A percentile compares a stretch with the other conserved stretches of the same genome.
Evolutionary conservation across 1,140 invertebrate species (phyloP).

Genomic region (Pseudomyrmex cubaensis): DNA sequence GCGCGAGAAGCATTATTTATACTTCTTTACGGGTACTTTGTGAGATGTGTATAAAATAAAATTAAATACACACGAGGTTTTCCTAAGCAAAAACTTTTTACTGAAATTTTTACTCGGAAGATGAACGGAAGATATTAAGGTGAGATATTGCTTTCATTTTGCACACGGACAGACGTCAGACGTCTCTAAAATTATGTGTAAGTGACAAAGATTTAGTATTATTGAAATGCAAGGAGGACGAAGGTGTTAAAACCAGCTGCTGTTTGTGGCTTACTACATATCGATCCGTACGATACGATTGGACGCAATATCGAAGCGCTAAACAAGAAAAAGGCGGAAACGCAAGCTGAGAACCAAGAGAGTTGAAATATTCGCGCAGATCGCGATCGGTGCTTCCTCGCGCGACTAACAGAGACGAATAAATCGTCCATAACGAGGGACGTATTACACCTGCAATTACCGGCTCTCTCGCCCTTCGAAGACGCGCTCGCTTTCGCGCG

Average conservation of each 20-base stretch:
- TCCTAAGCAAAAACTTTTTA: background rate
- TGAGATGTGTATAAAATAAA: background rate
- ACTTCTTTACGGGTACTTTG: background rate
- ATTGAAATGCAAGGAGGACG: background rate
- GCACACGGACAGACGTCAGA: background rate
- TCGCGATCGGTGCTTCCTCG: slow-evolving; percentile 54
- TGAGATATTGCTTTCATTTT: slow-evolving; percentile 3
- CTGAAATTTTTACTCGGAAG: background rate
- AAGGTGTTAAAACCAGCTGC: slow-evolving; percentile 41
- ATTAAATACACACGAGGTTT: background rate
- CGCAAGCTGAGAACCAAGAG: slow-evolving; percentile 40
- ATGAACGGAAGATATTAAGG: background rate
- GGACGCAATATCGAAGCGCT: slow-evolving; percentile 7
- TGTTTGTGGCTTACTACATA: background rate
- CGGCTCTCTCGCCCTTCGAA: slow-evolving; percentile 39
- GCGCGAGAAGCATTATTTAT: background rate
- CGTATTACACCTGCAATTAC: slow-evolving; percentile 66
- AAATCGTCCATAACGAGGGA: slow-evolving; percentile 63
- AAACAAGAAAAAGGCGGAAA: slow-evolving; percentile 52
- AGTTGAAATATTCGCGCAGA: slow-evolving; percentile 55
- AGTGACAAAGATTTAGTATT: slow-evolving; percentile 25
- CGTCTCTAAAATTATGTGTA: background rate
- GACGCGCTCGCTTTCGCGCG: background rate
- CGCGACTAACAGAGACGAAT: slow-evolving; percentile 52
- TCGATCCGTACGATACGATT: slow-evolving; percentile 6